Evolutionary conservation across 2,113 vertebrate species (phyloP), one percentile per base, ranked within the genome.

Genomic region (Clarias magur): DNA sequence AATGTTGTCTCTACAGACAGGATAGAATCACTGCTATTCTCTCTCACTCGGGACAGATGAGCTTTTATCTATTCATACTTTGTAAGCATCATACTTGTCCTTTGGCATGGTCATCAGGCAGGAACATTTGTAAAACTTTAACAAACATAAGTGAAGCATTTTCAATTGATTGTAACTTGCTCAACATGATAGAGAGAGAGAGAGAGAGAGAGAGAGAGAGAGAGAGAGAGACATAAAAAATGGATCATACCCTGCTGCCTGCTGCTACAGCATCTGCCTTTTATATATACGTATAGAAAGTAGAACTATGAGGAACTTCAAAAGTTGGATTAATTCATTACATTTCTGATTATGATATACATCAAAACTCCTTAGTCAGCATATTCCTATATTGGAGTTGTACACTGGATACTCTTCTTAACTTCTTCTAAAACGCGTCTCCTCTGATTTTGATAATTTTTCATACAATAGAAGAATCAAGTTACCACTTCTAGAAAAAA

Each of bases 21-120:
- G 53, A 27, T 79, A 70, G 76, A 68, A 48, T 80, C 67, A 48
- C 12, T 79, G 34, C 25, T 76, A 27, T 76, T 85, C 67, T 57
- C 88, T 70, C 65, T 57, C 87, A 17, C 89, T 65, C 68, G 7
- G 7, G 48, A 48, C 48, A 8, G 0, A 2, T 5, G n/a, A 30
- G 16, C 54, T 57, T 57, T 57, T 57, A 76, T 76, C 25, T 76
- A 78, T 8, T 78, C 19, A 79, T 59, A 6, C 27, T 60, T n/a
- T 38, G 34, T 38, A 38, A 38, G 34, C 34, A 38, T 38, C 34
- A 38, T 38, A 38, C 34, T 23, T 60, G 27, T 80, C 10, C 27
- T 38, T 13, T 80, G 56, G 57, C 27, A 80, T 12, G 21, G 56
- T 59, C 27, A 59, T 27, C 27, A 80, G 56, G 9, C 78, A 80